Evolutionary conservation across 2,888 invertebrate genomes (phyloP).

Genomic region (Stramonita haemastoma): DNA sequence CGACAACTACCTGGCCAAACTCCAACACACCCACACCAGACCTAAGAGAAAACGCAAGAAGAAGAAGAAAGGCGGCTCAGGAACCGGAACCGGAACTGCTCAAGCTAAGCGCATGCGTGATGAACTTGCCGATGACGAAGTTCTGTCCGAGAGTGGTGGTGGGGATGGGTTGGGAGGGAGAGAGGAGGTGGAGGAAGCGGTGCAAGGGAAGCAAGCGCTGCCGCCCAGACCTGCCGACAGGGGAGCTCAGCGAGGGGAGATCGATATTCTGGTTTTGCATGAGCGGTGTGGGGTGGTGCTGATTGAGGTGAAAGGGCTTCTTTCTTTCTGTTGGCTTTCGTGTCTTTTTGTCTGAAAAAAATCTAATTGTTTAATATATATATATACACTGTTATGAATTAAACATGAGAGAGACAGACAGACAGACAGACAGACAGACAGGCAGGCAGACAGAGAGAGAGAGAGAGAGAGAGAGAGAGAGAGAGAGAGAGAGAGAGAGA

Average conservation of each 20-base stretch:
- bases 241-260: slow-evolving; percentile 13
- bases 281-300: background rate
- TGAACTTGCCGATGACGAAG: background rate
- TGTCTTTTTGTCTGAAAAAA: too few relatives aligned
- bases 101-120: background rate
- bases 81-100: background rate
- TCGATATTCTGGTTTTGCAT: background rate
- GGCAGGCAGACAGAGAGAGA: too few relatives aligned
- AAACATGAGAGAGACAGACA: too few relatives aligned
- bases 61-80: background rate
- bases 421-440: background rate
- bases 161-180: background rate
- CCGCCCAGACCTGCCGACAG: slow-evolving; percentile 5
- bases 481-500: background rate
- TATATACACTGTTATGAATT: too few relatives aligned
- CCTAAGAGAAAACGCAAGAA: background rate
- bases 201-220: slow-evolving; percentile 1
- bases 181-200: background rate
- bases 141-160: background rate
- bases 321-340: too few relatives aligned
- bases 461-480: too few relatives aligned
- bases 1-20: slow-evolving; percentile 38
- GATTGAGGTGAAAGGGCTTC: background rate
- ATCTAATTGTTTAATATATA: too few relatives aligned
- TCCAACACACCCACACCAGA: background rate